phyloP scores from a whole-genome alignment of 2,888 invertebrate species.

The Unio delphinus region DNA sequence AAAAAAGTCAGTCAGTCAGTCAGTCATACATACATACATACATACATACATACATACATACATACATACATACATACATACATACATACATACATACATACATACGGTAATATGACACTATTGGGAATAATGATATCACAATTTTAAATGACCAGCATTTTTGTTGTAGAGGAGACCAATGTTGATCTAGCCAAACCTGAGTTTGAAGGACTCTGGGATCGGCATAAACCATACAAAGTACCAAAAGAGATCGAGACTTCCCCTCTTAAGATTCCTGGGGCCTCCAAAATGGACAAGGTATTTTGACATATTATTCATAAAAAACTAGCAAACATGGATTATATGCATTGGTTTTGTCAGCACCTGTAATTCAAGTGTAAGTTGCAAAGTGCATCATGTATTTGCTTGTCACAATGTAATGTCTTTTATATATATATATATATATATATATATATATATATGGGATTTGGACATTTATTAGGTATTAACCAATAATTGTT shows the following conservation, averaged over 20 bases:
- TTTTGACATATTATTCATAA: neutral
- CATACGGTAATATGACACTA: too few relatives aligned
- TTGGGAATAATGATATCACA: too few relatives aligned
- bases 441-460: neutral
- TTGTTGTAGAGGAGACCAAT: conserved; percentile 42
- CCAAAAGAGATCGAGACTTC: conserved; percentile 54
- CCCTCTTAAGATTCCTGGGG: conserved; percentile 52
- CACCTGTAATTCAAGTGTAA: neutral
- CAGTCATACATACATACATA: too few relatives aligned
- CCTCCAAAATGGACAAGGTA: conserved; percentile 69
- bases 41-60: too few relatives aligned
- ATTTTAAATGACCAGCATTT: too few relatives aligned
- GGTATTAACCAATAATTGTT: too few relatives aligned
- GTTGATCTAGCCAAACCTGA: conserved; percentile 66
- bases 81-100: too few relatives aligned
- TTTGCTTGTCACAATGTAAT: too few relatives aligned
- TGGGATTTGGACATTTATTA: neutral
- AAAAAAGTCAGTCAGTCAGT: too few relatives aligned
- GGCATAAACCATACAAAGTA: conserved; percentile 65
- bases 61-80: too few relatives aligned
- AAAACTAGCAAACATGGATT: neutral
- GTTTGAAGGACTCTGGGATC: conserved; percentile 70
- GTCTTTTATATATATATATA: too few relatives aligned
- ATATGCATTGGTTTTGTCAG: neutral
- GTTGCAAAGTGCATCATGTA: too few relatives aligned